Base-by-base conservation (phyloP, 2,888 invertebrate genomes). In the Julus scandinavius region DNA sequence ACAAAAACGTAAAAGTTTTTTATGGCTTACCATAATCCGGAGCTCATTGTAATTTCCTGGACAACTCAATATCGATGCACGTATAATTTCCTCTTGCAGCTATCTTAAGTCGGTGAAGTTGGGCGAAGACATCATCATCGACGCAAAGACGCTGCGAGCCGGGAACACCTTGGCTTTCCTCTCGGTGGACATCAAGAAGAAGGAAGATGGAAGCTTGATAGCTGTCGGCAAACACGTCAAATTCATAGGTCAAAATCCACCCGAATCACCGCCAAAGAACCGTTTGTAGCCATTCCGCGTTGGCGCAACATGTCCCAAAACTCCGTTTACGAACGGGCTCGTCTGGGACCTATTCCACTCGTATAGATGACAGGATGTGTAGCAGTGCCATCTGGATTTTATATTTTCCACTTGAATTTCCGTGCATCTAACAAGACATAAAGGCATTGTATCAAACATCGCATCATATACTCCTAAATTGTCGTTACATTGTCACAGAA, bases 141-240 rank as follows among this genome's bases (percentile, higher is more conserved):
- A 96, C 91, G 96, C 97, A 0, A 94, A 94, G 89, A 96, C 97
- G 0, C 92, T 95, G 45, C 96, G 95, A 92, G 93, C 94, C 83
- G 98, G 98, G 0, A 95, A 95, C 90, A 95, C 94, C 87, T 92
- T 98, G 89, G 98, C 97, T 0, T 98, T 96, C 92, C 93, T 98
- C 13, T 95, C 95, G 91, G 96, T 97, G 17, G 95, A 96, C 90
- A 93, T 98, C 1, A 94, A 94, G 83, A 95, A 96, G 89, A 97
- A 97, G 92, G 93, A 93, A 9, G 95, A 94, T 89, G 95, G 96
- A 88, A 93, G 94, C 85, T 90, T 97, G 1, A 92, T 98, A 87
- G 98, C 97, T 4, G 95, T 94, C 89, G 98, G 97, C 72, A 94
- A 94, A 89, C 98, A 98, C 91, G 97, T 96, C 0, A 98, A 98